These are phyloP conservation scores for Epinotia ramella DNA, from an alignment of 2,888 invertebrate species.

Conservation along the genomic window DNA sequence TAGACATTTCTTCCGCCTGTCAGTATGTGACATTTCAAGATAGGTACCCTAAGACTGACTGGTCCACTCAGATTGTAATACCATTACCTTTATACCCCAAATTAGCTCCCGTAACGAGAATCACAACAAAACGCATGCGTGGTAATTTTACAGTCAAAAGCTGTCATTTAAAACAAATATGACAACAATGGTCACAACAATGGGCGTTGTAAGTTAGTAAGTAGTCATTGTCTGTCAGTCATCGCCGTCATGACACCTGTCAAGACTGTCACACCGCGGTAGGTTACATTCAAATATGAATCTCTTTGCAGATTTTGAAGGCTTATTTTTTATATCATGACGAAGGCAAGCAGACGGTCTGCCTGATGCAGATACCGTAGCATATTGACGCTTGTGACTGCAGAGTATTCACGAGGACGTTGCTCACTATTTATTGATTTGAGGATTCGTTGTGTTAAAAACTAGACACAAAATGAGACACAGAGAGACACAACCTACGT, in stretches of 20 bases:
- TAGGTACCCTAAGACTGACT: background rate
- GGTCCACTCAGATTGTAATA: background rate
- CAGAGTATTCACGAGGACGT: too few species aligned
- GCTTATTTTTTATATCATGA: too few species aligned
- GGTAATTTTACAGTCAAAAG: slow-evolving; percentile 37
- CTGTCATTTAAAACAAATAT: slow-evolving; percentile 40
- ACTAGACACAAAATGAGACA: too few species aligned
- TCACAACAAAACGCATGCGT: background rate
- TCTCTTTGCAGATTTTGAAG: background rate
- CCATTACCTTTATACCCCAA: slow-evolving; percentile 1
- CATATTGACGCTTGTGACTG: too few species aligned
- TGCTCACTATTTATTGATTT: too few species aligned
- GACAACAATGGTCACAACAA: slow-evolving; percentile 24
- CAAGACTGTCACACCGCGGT: slow-evolving; percentile 17
- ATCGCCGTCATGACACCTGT: slow-evolving; percentile 33
- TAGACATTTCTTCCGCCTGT: background rate
- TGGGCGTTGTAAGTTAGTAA: slow-evolving; percentile 16
- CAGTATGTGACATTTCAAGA: background rate
- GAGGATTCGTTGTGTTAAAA: too few species aligned
- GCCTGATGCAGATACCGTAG: too few species aligned
- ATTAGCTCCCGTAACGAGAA: slow-evolving; percentile 9
- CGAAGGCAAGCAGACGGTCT: too few species aligned
- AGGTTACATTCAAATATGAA: background rate
- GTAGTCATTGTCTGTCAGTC: slow-evolving; percentile 34
- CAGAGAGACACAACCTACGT: too few species aligned